Evolutionary conservation across 2,113 vertebrate genomes (phyloP).

Genomic region (Phasianus colchicus): DNA sequence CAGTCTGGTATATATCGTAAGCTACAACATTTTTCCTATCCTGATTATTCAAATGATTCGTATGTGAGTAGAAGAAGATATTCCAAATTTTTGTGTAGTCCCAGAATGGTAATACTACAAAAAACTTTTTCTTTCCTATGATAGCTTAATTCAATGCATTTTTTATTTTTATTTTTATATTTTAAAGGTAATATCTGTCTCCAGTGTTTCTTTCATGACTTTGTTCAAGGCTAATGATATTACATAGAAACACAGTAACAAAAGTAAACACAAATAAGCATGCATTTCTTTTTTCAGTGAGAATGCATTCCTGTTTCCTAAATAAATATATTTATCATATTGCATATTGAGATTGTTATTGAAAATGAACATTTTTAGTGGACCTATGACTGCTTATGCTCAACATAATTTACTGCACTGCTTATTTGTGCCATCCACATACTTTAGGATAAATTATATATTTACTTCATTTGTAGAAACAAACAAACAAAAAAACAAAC

Average conservation of each 20-base stretch:
- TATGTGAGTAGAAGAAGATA: neutral
- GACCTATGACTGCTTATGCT: neutral
- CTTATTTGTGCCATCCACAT: neutral
- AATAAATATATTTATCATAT: neutral
- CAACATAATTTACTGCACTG: neutral
- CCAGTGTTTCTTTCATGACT: neutral
- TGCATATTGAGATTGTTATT: neutral
- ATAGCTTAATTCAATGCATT: neutral
- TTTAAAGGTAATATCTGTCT: neutral
- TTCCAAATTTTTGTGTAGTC: neutral
- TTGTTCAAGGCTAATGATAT: neutral
- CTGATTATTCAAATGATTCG: neutral
- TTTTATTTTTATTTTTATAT: neutral
- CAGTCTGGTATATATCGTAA: neutral
- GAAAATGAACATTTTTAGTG: neutral
- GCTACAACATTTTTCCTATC: neutral
- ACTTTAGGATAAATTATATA: neutral
- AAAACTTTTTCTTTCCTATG: neutral
- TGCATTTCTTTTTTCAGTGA: neutral
- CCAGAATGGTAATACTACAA: neutral
- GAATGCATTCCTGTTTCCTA: neutral
- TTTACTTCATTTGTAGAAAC: neutral
- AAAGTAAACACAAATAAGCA: neutral
- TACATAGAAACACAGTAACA: neutral
- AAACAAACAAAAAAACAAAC: neutral